These are phyloP conservation scores for Tokudaia tokunoshimensis DNA, from an alignment of 2,797 vertebrate species.

Conservation along the genomic window DNA sequence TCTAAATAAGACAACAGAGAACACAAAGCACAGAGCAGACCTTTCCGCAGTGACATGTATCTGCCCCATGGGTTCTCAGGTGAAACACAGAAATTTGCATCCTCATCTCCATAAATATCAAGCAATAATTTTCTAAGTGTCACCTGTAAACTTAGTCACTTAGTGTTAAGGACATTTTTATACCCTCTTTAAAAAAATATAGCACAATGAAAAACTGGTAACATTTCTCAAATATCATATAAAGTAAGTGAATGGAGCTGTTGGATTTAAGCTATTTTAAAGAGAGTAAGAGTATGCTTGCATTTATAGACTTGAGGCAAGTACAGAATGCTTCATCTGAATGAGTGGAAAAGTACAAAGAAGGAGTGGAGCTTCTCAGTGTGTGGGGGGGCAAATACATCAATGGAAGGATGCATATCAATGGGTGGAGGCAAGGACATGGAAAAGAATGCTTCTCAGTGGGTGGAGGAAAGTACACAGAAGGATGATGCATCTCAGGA, in stretches of 20 bases:
- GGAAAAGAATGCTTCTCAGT: neutral
- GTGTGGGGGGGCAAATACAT: neutral
- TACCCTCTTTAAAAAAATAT: neutral
- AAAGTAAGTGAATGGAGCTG: neutral
- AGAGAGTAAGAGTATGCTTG: neutral
- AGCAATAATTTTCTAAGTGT: neutral
- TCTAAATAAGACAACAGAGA: neutral
- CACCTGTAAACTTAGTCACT: neutral
- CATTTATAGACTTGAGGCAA: neutral
- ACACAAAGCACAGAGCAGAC: neutral
- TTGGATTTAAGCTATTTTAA: neutral
- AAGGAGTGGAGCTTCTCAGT: neutral
- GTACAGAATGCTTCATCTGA: neutral
- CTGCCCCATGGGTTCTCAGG: neutral
- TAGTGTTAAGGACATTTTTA: neutral
- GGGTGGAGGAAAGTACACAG: neutral
- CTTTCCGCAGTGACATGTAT: neutral
- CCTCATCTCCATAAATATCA: neutral
- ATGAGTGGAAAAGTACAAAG: neutral
- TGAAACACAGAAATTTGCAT: neutral
- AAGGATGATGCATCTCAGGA: neutral
- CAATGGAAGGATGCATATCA: no score
- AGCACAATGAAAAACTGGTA: no score
- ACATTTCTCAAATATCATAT: neutral
- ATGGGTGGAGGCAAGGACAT: neutral